Evolutionary conservation across 1,140 invertebrate species (phyloP).

Genomic region (Anadara kagoshimensis): DNA sequence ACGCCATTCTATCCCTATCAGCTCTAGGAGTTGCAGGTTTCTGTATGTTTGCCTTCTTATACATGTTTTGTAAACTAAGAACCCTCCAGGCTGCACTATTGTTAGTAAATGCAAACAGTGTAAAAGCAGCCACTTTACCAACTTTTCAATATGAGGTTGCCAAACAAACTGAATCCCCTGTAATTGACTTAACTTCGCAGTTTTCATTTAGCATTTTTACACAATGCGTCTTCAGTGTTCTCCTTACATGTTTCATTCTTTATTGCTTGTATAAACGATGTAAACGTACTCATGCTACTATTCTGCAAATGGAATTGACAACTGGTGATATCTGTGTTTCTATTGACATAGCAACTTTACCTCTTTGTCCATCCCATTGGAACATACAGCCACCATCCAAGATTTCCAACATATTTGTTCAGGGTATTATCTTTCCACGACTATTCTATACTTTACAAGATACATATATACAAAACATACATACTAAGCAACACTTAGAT

Average conservation of each 20-base stretch:
- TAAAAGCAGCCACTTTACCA: not conserved
- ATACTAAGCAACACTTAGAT: no score
- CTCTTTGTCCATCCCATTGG: conserved; percentile 8
- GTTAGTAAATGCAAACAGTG: not conserved
- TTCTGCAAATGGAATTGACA: not conserved
- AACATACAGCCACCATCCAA: not conserved
- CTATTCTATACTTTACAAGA: no score
- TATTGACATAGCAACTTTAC: not conserved
- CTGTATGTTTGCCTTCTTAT: conserved; percentile 1
- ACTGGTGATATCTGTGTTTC: no score
- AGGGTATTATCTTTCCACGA: not conserved
- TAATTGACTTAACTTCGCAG: not conserved
- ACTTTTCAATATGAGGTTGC: not conserved
- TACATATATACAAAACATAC: no score
- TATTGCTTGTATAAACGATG: not conserved
- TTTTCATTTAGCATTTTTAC: not conserved
- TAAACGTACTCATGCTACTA: not conserved
- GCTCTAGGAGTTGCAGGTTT: conserved; percentile 1
- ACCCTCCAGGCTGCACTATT: conserved; percentile 7
- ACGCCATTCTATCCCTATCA: conserved; percentile 6
- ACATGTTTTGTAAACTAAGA: conserved; percentile 7
- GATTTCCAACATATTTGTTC: conserved; percentile 2
- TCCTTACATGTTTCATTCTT: not conserved
- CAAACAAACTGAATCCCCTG: not conserved
- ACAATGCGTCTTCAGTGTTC: not conserved